These are phyloP conservation scores for Thalassophryne amazonica DNA, from an alignment of 2,797 vertebrate species.

Conservation along the genomic window DNA sequence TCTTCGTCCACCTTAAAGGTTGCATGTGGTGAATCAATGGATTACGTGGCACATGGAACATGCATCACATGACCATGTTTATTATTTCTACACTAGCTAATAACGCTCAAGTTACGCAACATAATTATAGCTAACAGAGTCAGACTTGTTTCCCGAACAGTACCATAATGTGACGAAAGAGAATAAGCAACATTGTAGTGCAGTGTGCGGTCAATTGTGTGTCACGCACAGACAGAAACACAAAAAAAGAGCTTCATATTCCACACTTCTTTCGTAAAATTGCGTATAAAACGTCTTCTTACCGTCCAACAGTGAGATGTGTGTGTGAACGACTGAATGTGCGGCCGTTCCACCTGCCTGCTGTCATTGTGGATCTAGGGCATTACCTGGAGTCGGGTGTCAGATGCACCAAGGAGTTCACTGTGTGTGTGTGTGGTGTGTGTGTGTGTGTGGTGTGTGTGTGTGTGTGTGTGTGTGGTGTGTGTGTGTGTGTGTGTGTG, in stretches of 20 bases:
- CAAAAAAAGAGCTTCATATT: no score
- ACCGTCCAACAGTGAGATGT: slow-evolving; percentile 61
- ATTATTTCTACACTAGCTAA: slow-evolving; percentile 55
- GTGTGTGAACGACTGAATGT: slow-evolving; percentile 42
- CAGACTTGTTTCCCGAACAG: no score
- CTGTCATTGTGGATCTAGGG: slow-evolving; percentile 78
- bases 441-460: slow-evolving; percentile 10
- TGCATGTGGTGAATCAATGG: slow-evolving; percentile 41
- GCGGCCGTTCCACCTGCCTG: slow-evolving; percentile 77
- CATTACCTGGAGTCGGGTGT: slow-evolving; percentile 84
- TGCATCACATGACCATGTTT: slow-evolving; percentile 61
- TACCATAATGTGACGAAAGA: no score
- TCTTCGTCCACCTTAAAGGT: slow-evolving; percentile 13
- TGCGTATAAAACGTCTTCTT: slow-evolving; percentile 56
- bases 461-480: background rate
- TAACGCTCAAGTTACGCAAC: slow-evolving; percentile 9
- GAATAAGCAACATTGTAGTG: no score
- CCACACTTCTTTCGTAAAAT: no score
- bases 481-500: slow-evolving; percentile 13
- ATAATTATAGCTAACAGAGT: background rate
- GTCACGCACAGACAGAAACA: no score
- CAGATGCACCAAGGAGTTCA: slow-evolving; percentile 56
- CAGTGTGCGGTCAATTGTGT: no score
- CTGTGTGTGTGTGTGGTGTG: slow-evolving; percentile 30
- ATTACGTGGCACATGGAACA: slow-evolving; percentile 36